phyloP scores from a whole-genome alignment of 2,113 vertebrate species.

The Lepus timidus region DNA sequence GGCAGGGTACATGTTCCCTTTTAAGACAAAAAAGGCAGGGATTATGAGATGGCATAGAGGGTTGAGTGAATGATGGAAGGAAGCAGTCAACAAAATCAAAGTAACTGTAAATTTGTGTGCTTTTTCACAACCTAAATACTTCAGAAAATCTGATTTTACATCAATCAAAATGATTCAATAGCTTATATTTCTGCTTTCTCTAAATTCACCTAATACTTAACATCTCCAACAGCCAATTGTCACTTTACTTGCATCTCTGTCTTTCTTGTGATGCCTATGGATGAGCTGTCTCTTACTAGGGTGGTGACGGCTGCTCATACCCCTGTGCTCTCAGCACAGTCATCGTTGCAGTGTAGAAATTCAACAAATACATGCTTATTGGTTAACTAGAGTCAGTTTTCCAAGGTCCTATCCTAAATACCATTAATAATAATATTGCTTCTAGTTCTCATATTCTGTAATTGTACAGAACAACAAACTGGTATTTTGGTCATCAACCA shows the following conservation, averaged over 20 bases:
- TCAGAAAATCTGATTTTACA: not conserved
- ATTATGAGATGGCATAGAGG: fast-evolving
- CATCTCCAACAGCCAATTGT: not conserved
- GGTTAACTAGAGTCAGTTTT: not conserved
- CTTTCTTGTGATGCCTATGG: not conserved
- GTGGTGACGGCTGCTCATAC: not conserved
- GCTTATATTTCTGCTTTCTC: not conserved
- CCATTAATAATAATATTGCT: not conserved
- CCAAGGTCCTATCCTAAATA: not conserved
- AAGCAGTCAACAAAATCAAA: not conserved
- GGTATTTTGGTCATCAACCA: not conserved
- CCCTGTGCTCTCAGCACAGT: not conserved
- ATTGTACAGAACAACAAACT: not conserved
- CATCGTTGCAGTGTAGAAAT: not conserved
- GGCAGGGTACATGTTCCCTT: not conserved
- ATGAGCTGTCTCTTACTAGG: not conserved
- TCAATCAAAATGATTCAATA: not conserved
- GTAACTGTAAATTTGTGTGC: not conserved
- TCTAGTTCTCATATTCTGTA: not conserved
- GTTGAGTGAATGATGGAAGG: not conserved
- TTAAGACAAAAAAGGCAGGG: not conserved
- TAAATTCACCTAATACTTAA: not conserved
- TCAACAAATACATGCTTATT: not conserved
- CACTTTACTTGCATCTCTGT: not conserved
- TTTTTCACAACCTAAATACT: not conserved